These are phyloP conservation scores for Calliopum simillimum DNA, from an alignment of 2,888 invertebrate species.

Conservation along the genomic window DNA sequence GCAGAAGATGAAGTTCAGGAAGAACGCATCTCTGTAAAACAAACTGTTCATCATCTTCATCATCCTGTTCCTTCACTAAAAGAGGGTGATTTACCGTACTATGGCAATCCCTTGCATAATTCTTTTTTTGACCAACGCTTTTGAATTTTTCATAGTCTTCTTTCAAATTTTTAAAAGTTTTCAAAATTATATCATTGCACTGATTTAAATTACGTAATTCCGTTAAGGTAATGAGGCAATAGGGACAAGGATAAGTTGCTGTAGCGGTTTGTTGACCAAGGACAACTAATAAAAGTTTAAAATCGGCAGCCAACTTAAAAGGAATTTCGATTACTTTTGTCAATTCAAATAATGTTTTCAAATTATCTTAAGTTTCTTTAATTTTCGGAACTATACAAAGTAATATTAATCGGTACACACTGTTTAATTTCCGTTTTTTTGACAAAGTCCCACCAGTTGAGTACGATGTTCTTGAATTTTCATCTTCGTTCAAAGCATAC, in stretches of 20 bases:
- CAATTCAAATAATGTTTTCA: background rate
- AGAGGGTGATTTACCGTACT: conserved; percentile 2
- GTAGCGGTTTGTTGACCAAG: conserved; percentile 1
- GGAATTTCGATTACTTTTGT: conserved; percentile 10
- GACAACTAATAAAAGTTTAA: background rate
- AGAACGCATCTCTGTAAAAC: conserved; percentile 28
- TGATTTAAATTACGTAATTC: background rate
- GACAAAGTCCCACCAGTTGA: conserved; percentile 20
- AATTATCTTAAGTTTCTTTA: background rate
- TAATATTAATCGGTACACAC: conserved; percentile 15
- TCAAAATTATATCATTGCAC: background rate
- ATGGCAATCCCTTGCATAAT: background rate
- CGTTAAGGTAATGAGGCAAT: conserved; percentile 3
- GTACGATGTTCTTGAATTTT: conserved; percentile 6
- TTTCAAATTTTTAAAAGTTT: too few relatives aligned
- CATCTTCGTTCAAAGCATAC: too few relatives aligned
- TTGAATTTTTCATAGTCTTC: conserved; percentile 1
- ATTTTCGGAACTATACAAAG: conserved; percentile 14
- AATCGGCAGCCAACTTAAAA: conserved; percentile 6
- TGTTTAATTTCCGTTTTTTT: conserved; percentile 20
- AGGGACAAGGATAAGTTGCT: conserved; percentile 14
- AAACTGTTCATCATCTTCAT: conserved; percentile 28
- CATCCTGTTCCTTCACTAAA: background rate
- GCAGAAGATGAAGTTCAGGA: conserved; percentile 28
- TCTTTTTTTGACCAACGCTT: background rate